A percentile compares a stretch with the other conserved stretches of the same genome.
These are phyloP conservation scores for Nomada hirtipes DNA, from an alignment of 2,888 invertebrate species.

Conservation along the genomic window DNA sequence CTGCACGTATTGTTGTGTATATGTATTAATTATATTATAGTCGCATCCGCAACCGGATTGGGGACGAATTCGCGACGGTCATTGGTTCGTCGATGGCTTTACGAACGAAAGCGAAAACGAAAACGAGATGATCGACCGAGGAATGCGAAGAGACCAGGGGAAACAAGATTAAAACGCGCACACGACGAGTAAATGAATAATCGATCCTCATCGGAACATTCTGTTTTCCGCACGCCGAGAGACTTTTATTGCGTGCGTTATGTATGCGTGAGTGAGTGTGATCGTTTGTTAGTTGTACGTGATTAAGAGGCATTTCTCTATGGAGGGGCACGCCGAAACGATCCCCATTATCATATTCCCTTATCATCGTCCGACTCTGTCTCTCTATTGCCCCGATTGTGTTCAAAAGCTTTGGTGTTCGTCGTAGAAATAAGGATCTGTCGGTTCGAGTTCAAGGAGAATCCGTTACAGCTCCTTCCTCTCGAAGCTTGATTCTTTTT, in stretches of 20 bases:
- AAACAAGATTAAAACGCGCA: slow-evolving; percentile 58
- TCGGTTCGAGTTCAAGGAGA: slow-evolving; percentile 50
- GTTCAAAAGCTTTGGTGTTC: slow-evolving; percentile 79
- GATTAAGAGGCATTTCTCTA: slow-evolving; percentile 57
- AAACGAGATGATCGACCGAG: slow-evolving; percentile 25
- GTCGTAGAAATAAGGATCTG: slow-evolving; percentile 65
- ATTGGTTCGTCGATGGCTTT: slow-evolving; percentile 36
- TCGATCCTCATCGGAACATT: slow-evolving; percentile 20
- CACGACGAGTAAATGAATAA: slow-evolving; percentile 23
- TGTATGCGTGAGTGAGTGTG: slow-evolving; percentile 52
- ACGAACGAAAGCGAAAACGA: background rate
- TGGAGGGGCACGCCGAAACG: slow-evolving; percentile 36
- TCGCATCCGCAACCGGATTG: slow-evolving; percentile 45
- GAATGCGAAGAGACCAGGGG: slow-evolving; percentile 15
- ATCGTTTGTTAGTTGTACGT: slow-evolving; percentile 50
- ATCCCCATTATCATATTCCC: slow-evolving; percentile 28
- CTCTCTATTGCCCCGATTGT: slow-evolving; percentile 76
- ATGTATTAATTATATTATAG: slow-evolving; percentile 25
- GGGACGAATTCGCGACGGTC: slow-evolving; percentile 11
- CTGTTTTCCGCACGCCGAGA: slow-evolving; percentile 29
- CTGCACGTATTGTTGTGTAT: slow-evolving; percentile 30
- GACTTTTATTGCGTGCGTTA: slow-evolving; percentile 18
- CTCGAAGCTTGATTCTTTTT: slow-evolving; percentile 44
- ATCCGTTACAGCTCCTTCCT: slow-evolving; percentile 26
- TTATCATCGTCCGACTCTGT: slow-evolving; percentile 58